These are phyloP conservation scores for Cariama cristata DNA, from an alignment of 2,113 vertebrate genomes.

Conservation along the genomic window DNA sequence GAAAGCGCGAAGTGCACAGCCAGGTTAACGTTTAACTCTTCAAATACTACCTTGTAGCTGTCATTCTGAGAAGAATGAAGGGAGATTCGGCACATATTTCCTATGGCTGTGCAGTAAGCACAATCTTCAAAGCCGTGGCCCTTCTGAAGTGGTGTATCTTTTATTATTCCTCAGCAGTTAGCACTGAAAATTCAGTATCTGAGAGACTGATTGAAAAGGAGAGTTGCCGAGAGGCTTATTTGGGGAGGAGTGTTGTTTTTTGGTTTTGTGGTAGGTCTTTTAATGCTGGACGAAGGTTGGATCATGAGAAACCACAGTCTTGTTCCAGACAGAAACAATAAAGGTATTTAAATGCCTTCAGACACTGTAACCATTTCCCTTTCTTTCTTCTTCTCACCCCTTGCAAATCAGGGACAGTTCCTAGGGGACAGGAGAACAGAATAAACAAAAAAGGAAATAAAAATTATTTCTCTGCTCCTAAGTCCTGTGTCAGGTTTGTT, in stretches of 20 bases:
- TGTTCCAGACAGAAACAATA: neutral
- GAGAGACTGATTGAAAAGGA: neutral
- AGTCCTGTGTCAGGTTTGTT: neutral
- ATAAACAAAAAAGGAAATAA: neutral
- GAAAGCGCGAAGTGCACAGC: neutral
- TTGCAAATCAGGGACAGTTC: neutral
- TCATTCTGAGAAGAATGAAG: neutral
- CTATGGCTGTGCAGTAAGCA: neutral
- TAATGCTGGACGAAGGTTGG: neutral
- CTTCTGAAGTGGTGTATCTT: neutral
- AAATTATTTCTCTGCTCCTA: neutral
- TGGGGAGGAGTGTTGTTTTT: neutral
- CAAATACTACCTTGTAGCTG: fast-evolving
- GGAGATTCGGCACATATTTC: neutral
- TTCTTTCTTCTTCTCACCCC: neutral
- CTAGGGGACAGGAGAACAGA: neutral
- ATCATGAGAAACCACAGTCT: neutral
- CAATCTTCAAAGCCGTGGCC: neutral
- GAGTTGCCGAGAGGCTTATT: neutral
- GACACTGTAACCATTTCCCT: neutral
- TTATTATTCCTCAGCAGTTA: neutral
- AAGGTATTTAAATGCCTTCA: neutral
- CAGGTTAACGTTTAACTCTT: neutral
- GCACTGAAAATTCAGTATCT: neutral
- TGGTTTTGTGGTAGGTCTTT: slow-evolving; percentile 13